Base-by-base conservation (phyloP, 2,888 invertebrate species). In the Catocala fraxini region DNA sequence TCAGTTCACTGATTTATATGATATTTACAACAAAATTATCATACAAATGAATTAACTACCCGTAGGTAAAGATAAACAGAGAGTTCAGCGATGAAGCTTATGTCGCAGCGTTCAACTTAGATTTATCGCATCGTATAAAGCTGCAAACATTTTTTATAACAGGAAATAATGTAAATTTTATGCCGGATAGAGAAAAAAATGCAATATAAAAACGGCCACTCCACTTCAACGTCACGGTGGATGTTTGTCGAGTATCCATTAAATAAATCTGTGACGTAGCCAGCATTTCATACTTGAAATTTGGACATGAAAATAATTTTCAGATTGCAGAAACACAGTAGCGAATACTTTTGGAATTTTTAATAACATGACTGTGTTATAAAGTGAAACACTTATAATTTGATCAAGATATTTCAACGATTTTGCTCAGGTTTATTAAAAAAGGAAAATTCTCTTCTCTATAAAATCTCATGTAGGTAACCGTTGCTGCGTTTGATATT, bases 191-290 rank as follows among this genome's bases (percentile, higher is more conserved):
- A 15, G 4, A n/a, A 45, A 45, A 15, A 45, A 45, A 45, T 1
- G 15, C 9, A 46, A 15, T 10, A 6, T 48, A 48, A 51, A 63
- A 51, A 12, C 11, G n/a, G 25, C 48, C 7, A 42, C 39, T 42
- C 49, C n/a, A 47, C 34, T 25, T 42, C 42, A 41, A 52, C 51
- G 41, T 57, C 43, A 41, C 33, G 7, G 34, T 41, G 57, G 49
- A 53, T 48, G 33, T 52, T 57, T 51, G 48, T 47, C 51, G 51
- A 57, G 51, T 34, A 51, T 57, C 56, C 56, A 57, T 57, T 51
- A 51, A 51, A 57, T 57, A 57, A 57, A 57, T 57, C 56, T 34
- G 33, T 57, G 56, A 57, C 56, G 43, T 35, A 51, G 12, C 34
- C 51, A 58, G 39, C 51, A 41, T 43, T 58, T 39, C 51, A 45